Base-by-base conservation (phyloP, 2,888 invertebrate genomes). In the Chaitophorus viminalis region DNA sequence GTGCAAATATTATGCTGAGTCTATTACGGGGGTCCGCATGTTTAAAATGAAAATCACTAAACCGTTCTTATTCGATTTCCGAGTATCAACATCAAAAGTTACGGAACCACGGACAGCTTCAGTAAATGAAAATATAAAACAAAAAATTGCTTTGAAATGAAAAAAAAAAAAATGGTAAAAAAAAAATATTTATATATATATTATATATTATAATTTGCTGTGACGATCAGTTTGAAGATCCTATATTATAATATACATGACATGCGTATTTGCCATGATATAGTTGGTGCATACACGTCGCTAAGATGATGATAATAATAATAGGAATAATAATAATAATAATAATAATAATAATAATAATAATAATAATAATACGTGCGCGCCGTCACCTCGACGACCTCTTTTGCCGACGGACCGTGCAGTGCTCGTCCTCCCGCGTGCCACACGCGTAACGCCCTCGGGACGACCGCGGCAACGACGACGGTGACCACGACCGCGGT, bases 331-430 rank as follows among this genome's bases (percentile, higher is more conserved):
- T 39, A 46, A 70, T 52, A 52, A 81, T 70, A 39, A 79, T 31
- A 39, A 39, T 68, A 39, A 60, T 39, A 46, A 29, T 68, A 68
- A 68, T 29, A 68, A 68, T 81, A 68, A 68, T 36, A 52, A 33
- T 54, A 54, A 39, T 68, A 68, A 29, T 68, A 68, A 21, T 9
- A 17, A n/a, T 52, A n/a, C 70, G 82, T 46, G 82, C 82, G n/a
- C 17, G 46, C 25, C 82, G 25, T 25, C 82, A n/a, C 70, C 46
- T 54, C 52, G 52, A n/a, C 72, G 82, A 82, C 82, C 82, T 72
- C 31, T 82, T 31, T 31, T 14, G 82, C 82, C 82, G 70, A 33
- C 82, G 82, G 82, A 39, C 25, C 0, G 60, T 25, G 68, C 68
- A 11, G 8, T 1, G 31, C 21, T 17, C 65, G n/a, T 39, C 36